Evolutionary conservation across 2,888 invertebrate genomes (phyloP).

Genomic region (Philopedon plagiatum): DNA sequence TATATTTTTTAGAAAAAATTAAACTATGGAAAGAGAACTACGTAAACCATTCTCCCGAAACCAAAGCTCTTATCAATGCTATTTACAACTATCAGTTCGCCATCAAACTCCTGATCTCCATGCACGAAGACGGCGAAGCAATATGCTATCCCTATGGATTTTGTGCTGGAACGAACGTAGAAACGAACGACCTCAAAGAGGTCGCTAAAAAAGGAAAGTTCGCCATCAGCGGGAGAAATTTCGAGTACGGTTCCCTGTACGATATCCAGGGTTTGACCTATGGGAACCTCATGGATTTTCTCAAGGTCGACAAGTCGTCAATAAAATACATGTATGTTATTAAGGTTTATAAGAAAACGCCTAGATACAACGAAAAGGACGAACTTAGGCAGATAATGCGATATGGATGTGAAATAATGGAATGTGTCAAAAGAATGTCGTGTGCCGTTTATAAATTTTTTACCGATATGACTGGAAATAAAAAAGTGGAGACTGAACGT

Average conservation of each 20-base stretch:
- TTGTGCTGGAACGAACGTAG: slow-evolving; percentile 16
- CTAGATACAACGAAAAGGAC: slow-evolving; percentile 24
- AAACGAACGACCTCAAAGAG: slow-evolving; percentile 48
- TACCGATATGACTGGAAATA: slow-evolving; percentile 36
- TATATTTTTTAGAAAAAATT: slow-evolving; percentile 48
- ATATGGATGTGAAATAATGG: slow-evolving; percentile 52
- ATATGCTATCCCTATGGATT: slow-evolving; percentile 55
- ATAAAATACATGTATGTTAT: slow-evolving; percentile 54
- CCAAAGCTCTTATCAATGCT: slow-evolving; percentile 43
- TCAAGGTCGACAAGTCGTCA: slow-evolving; percentile 40
- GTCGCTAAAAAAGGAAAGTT: slow-evolving; percentile 50
- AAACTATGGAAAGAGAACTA: slow-evolving; percentile 54
- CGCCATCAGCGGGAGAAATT: slow-evolving; percentile 40
- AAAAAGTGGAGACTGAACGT: slow-evolving; percentile 14
- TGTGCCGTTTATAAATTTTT: slow-evolving; percentile 52
- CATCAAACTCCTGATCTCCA: slow-evolving; percentile 53
- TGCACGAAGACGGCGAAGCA: slow-evolving; percentile 52
- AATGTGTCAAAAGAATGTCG: slow-evolving; percentile 53
- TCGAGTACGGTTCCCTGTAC: slow-evolving; percentile 50
- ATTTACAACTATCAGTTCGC: slow-evolving; percentile 42
- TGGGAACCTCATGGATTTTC: slow-evolving; percentile 53
- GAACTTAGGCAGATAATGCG: slow-evolving; percentile 42
- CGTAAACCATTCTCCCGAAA: slow-evolving; percentile 44
- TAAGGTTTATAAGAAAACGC: slow-evolving; percentile 49
- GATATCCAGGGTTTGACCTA: slow-evolving; percentile 51